Evolutionary conservation across 2,888 invertebrate species (phyloP), one percentile per base, ranked within the genome.

Genomic region (Diadegma fenestrale): DNA sequence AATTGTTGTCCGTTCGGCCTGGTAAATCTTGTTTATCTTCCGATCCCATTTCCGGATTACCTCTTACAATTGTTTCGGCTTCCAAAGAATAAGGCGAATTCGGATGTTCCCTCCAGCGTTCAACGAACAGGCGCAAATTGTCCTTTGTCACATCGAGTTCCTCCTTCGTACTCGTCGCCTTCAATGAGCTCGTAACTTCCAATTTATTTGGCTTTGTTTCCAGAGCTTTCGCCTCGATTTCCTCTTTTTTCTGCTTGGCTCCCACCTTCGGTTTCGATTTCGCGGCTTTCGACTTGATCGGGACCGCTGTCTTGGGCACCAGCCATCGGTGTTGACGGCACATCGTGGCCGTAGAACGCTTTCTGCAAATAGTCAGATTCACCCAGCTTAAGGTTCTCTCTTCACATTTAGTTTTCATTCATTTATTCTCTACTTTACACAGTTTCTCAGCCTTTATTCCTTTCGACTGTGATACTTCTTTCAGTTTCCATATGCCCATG

Each of bases 261-360:
- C 3, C 58, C 14, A 26, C 91, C 87, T 93, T 92, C 58, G 90
- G 89, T 48, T 90, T 79, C 81, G 91, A 80, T 83, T 89, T 89
- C 22, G 71, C 80, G 51, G 61, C 77, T 33, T 26, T 64, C 8
- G 76, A 10, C 43, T 93, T 94, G 86, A 93, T 89, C 51, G 93
- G 89, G 41, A 92, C 94, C 78, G 91, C 89, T 66, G 92, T 93
- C 91, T 96, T 95, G 91, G 96, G 95, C 91, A 95, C 95, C 88
- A 99, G 95, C 99, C 99, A 99, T 90, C 95, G 96, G 94, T 99
- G 99, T 86, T 97, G 96, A 92, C 98, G 95, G 94, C 98, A 97
- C 94, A 97, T 96, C 91, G 95, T 95, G 86, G 87, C 98, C 91
- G 97, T 96, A 95, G 98, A 96, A 93, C 99, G 96, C 93, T 95